Base-by-base conservation (phyloP, 2,888 invertebrate genomes). In the Caenorhabditis plicata region DNA sequence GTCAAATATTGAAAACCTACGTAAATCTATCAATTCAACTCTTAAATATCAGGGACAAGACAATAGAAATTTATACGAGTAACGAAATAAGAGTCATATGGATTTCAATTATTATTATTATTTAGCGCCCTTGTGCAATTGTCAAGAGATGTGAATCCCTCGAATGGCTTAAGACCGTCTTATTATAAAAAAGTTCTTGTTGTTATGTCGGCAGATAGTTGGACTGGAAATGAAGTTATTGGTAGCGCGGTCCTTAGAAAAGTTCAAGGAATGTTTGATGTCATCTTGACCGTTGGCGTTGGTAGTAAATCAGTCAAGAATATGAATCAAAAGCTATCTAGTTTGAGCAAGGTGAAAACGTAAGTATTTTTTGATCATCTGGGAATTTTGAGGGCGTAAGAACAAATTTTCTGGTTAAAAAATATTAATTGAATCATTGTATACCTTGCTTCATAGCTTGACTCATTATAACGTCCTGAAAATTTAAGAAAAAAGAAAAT, bases 151-250 rank as follows among this genome's bases (percentile, higher is more conserved):
- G 57, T 67, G 8, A 61, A 36, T 25, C 20, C 60, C 1, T 31
- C 20, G 19, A 39, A 39, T 19, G 67, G 67, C 13, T 36, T 63
- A 29, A 40, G 67, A 25, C 40, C 35, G 23, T 20, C 46, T 5
- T 54, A 58, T 29, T 64, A 64, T 33, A 63, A 63, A 41, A 63
- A 61, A 20, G 57, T 67, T 5, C 22, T 67, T 27, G 54, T 66
- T 8, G 47, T 66, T 3, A 40, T 62, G 11, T 52, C 58, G 4
- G 58, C 44, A 29, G 58, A 53, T n/a, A 20, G 43, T 38, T 58
- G 42, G 47, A 64, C 67, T 7, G 67, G 67, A 13, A 52, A 52
- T 26, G 22, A 40, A 20, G 55, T 67, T 20, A 52, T 64, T 36
- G 67, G 67, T 42, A 60, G 60, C 23, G 31, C 61, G 1, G 3